Base-by-base conservation (phyloP, 2,113 vertebrate genomes). In the Typhlomys cinereus region DNA sequence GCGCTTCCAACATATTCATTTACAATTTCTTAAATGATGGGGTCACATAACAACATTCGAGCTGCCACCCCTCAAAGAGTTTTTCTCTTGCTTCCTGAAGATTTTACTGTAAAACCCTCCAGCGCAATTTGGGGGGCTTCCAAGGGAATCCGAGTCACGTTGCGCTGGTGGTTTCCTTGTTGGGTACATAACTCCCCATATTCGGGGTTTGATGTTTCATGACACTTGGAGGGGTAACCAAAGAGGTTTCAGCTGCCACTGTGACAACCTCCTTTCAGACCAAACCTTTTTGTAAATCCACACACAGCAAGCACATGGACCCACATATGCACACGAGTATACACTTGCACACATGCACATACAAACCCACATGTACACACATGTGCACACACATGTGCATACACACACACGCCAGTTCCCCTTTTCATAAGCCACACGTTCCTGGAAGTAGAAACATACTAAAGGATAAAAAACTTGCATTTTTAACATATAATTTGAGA, bases 21-120 rank as follows among this genome's bases (percentile, higher is more conserved):
- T 73, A 69, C 39, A 69, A 62, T 86, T 81, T 59, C 76, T 57
- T 73, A 57, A 87, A 64, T 59, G 88, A 73, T 5, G 12, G 80
- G 67, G 31, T 94, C 52, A 18, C 64, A 4, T 23, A 21, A 61
- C 89, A 52, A 36, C 81, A 52, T 4, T 34, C 7, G 4, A 41
- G 41, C 57, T 91, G 86, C 67, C 57, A 29, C 70, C 73, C 67
- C 67, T 91, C 93, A 89, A 54, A 92, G 39, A 48, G 13, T 76
- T 36, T 3, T 61, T 50, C 17, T 31, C 34, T 69, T 57, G 48
- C 75, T 62, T 67, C 48, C 27, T 4, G 17, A n/a, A 59, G 61
- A 66, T 34, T 34, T 46, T 25, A 69, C 82, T n/a, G 61, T 73
- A 39, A 76, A 81, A 94, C 76, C 25, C 34, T 70, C 59, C 29